Percentiles rank a stretch among this genome's conserved stretches.
These are phyloP conservation scores for Arenaria interpres DNA, from an alignment of 2,113 vertebrate species.

Conservation along the genomic window DNA sequence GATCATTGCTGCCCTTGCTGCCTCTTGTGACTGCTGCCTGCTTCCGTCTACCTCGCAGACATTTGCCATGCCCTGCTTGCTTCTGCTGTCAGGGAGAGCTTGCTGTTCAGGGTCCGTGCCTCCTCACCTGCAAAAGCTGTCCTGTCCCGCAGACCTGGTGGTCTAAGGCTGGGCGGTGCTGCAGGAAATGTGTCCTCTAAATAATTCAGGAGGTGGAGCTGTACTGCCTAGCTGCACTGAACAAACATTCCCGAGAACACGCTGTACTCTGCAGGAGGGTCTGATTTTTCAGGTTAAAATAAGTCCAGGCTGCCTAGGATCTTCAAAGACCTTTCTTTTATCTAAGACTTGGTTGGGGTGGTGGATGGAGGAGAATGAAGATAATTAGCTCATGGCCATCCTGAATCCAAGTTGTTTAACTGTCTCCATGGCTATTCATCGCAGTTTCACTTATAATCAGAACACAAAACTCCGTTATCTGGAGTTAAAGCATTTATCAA, in stretches of 20 bases:
- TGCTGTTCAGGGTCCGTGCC: background rate
- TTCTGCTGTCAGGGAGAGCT: background rate
- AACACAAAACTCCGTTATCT: background rate
- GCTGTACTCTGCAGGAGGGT: conserved; percentile 19
- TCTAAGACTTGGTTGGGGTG: background rate
- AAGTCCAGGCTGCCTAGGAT: background rate
- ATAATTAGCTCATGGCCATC: background rate
- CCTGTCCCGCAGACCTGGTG: background rate
- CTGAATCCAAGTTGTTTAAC: background rate
- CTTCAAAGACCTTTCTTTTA: background rate
- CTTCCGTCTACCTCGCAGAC: background rate
- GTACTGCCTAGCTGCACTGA: conserved; percentile 26
- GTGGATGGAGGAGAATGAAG: background rate
- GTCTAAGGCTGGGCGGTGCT: conserved; percentile 15
- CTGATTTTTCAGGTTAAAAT: conserved; percentile 47
- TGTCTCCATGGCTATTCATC: background rate
- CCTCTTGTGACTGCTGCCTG: background rate
- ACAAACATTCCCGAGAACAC: conserved; percentile 47
- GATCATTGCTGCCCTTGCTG: background rate
- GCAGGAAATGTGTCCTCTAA: conserved; percentile 56
- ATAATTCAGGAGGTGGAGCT: conserved; percentile 62
- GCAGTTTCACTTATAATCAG: background rate
- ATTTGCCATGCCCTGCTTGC: background rate
- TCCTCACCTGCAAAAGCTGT: background rate
- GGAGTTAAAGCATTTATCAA: background rate